These are phyloP conservation scores for Cephus spinipes DNA, from an alignment of 2,888 invertebrate genomes.

Conservation along the genomic window DNA sequence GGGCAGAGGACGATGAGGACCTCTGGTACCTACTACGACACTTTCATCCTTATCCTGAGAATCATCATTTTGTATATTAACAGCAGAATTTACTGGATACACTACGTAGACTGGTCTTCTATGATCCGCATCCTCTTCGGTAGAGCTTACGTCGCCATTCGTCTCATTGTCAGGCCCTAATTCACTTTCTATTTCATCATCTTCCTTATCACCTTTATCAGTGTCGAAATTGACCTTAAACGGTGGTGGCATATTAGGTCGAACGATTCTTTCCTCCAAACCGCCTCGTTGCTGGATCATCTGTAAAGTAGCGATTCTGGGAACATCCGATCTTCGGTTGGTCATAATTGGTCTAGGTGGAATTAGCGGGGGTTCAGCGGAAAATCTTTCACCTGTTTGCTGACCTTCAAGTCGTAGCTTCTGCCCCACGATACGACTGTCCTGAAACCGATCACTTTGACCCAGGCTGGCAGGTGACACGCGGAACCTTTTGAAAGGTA, in stretches of 20 bases:
- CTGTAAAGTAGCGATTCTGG: slow-evolving; percentile 74
- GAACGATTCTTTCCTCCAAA: slow-evolving; percentile 39
- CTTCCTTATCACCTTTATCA: slow-evolving; percentile 44
- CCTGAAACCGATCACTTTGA: slow-evolving; percentile 23
- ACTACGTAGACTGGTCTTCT: slow-evolving; percentile 71
- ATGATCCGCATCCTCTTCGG: slow-evolving; percentile 50
- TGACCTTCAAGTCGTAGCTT: slow-evolving; percentile 39
- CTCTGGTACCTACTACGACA: slow-evolving; percentile 71
- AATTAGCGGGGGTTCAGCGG: slow-evolving; percentile 56
- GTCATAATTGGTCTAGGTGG: slow-evolving; percentile 67
- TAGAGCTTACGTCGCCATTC: slow-evolving; percentile 15
- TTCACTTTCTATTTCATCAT: slow-evolving; percentile 17
- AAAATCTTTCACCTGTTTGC: slow-evolving; percentile 35
- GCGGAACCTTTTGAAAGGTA: slow-evolving; percentile 14
- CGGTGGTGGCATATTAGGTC: slow-evolving; percentile 57
- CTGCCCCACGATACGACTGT: slow-evolving; percentile 26
- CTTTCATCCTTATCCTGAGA: slow-evolving; percentile 67
- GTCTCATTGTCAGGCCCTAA: slow-evolving; percentile 22
- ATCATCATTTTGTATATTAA: slow-evolving; percentile 68
- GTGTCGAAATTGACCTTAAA: slow-evolving; percentile 60
- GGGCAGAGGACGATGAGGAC: slow-evolving; percentile 68
- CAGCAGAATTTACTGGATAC: slow-evolving; percentile 71
- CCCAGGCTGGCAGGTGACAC: slow-evolving; percentile 23
- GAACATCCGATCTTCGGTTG: slow-evolving; percentile 55
- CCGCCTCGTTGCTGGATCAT: slow-evolving; percentile 72